Evolutionary conservation across 2,797 vertebrate species (phyloP), one percentile per base, ranked within the genome.

Genomic region (Glyptemys insculpta): DNA sequence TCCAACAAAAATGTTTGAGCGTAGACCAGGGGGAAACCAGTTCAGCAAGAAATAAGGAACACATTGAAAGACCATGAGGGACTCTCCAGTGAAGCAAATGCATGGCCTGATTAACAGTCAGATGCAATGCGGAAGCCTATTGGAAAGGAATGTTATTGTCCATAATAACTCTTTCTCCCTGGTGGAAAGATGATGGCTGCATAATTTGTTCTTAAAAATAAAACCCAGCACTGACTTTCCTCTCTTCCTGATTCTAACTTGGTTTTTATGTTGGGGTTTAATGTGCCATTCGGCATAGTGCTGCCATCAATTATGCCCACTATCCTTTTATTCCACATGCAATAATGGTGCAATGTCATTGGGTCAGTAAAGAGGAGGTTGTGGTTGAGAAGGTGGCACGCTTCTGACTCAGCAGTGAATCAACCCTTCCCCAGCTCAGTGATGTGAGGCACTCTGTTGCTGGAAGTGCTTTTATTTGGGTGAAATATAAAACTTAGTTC

Each of bases 1-100:
- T 95, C 88, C 93, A 81, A 96, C 93, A 96, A 97, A 96, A 94
- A 95, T 97, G 96, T 85, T 96, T 97, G 91, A 21, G 47, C 96
- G 91, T 85, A 95, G 95, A 79, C 76, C 59, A 95, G 50, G 15
- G n/a, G 84, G 74, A 93, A 97, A 97, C 96, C 41, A 72, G 96
- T 96, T 96, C 94, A 95, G n/a, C 96, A 94, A 93, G 95, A 50
- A 94, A 92, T 86, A 88, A 83, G 29, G 6, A 52, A 31, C 65
- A 95, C 81, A 91, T 57, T 81, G 93, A 92, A 93, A 92, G 87
- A 94, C 84, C 90, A 68, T 14, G 50, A 89, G 85, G 91, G 84
- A 93, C 86, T 94, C 91, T 93, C 87, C 81, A 90, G 18, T 74
- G 65, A 87, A 88, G 91, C 34, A 72, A 94, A 94, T 91, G 41